Conservation (phyloP, 2,797 vertebrate genomes). For the Parambassis ranga region DNA sequence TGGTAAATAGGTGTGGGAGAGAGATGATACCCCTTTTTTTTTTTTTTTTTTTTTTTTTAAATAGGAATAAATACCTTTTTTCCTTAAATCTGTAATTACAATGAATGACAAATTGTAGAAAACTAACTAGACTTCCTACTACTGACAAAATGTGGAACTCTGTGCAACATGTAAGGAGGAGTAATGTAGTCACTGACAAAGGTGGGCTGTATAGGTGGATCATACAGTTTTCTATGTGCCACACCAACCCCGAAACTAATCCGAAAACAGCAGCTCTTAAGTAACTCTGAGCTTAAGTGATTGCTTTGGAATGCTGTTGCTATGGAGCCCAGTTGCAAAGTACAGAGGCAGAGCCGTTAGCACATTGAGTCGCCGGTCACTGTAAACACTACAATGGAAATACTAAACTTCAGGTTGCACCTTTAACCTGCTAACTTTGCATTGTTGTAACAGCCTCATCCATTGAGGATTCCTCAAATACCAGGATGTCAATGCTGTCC, state of each 20-base stretch:
- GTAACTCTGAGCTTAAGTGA: constrained; percentile 64
- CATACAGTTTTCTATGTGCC: constrained; percentile 19
- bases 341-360: constrained; percentile 2
- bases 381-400: not conserved
- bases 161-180: not conserved
- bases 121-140: too few species aligned
- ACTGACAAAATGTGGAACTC: too few species aligned
- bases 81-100: too few species aligned
- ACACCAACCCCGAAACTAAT: constrained; percentile 48
- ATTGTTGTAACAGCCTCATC: constrained; percentile 13
- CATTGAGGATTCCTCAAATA: constrained; percentile 55
- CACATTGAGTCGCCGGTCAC: not conserved
- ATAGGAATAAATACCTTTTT: not conserved
- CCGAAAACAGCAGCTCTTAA: constrained; percentile 57
- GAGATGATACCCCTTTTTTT: not conserved
- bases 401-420: constrained; percentile 12
- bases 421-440: not conserved
- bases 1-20: not conserved
- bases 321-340: constrained; percentile 49
- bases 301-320: constrained; percentile 73
- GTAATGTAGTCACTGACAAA: not conserved
- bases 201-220: constrained; percentile 5
- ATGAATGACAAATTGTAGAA: too few species aligned
- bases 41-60: not conserved
- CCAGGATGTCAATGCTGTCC: constrained; percentile 48